Conservation (phyloP, 2,113 vertebrate genomes). For the Periophthalmodon schlosseri region DNA sequence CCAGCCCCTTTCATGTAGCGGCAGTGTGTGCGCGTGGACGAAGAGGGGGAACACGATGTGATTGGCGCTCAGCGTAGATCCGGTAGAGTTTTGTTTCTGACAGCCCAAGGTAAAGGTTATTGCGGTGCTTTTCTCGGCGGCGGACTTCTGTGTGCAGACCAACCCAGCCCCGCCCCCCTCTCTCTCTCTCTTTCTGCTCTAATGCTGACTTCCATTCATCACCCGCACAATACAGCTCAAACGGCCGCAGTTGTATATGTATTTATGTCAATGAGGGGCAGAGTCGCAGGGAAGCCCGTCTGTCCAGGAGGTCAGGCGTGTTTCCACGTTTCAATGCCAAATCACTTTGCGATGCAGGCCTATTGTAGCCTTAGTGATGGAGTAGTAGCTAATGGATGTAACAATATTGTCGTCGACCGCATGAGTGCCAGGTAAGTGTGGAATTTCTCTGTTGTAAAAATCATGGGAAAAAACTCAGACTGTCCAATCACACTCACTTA, state of each 20-base stretch:
- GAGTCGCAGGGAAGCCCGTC: constrained; percentile 6
- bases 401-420: neutral
- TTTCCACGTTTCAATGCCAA: neutral
- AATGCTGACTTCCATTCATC: constrained; percentile 24
- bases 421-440: neutral
- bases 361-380: neutral
- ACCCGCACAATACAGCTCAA: constrained; percentile 13
- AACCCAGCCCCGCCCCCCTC: constrained; percentile 20
- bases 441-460: too few relatives aligned
- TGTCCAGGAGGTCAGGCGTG: neutral
- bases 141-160: constrained; percentile 22
- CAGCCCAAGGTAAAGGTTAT: constrained; percentile 72
- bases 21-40: constrained; percentile 24
- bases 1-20: constrained; percentile 77
- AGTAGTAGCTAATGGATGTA: neutral
- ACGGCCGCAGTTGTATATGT: constrained; percentile 18
- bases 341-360: neutral
- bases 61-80: constrained; percentile 64
- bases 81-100: constrained; percentile 62
- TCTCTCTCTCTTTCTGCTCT: constrained; percentile 27
- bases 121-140: constrained; percentile 42
- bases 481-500: too few relatives aligned
- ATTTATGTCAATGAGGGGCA: constrained; percentile 26
- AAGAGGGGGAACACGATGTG: constrained; percentile 43
- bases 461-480: too few relatives aligned